Conservation (phyloP, 2,797 vertebrate species). For the Alosa sapidissima region DNA sequence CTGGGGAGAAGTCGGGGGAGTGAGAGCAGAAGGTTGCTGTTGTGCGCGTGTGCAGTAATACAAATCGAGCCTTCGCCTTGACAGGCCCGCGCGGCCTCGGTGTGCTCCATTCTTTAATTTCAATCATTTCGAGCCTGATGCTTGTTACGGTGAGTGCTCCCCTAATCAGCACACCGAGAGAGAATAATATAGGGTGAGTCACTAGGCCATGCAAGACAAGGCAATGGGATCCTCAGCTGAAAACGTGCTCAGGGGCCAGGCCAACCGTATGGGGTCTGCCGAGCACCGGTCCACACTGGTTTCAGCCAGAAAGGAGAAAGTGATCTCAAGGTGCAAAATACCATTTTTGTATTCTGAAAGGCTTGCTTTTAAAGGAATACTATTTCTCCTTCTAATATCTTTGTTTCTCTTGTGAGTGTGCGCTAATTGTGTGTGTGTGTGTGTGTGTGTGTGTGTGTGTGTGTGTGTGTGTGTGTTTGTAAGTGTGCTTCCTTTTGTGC, state of each 20-base stretch:
- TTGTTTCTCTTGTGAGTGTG: not conserved
- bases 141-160: constrained; percentile 60
- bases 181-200: constrained; percentile 56
- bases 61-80: constrained; percentile 22
- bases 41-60: not conserved
- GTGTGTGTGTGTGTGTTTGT: not conserved
- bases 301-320: not conserved
- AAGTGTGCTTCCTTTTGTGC: not conserved
- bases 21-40: not conserved
- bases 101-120: constrained; percentile 61
- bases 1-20: constrained; percentile 21
- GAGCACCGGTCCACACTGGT: not conserved
- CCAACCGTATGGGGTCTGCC: not conserved
- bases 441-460: too few relatives aligned
- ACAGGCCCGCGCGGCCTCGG: constrained; percentile 49
- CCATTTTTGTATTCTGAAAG: not conserved
- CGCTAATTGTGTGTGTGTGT: too few relatives aligned
- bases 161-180: constrained; percentile 61
- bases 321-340: not conserved
- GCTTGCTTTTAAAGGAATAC: not conserved
- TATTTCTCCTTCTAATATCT: not conserved
- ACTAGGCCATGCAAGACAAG: constrained; percentile 35
- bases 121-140: constrained; percentile 54
- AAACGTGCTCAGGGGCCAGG: not conserved
- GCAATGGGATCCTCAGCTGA: not conserved